These are phyloP conservation scores for Anguilla anguilla DNA, from an alignment of 2,797 vertebrate species.

Conservation along the genomic window DNA sequence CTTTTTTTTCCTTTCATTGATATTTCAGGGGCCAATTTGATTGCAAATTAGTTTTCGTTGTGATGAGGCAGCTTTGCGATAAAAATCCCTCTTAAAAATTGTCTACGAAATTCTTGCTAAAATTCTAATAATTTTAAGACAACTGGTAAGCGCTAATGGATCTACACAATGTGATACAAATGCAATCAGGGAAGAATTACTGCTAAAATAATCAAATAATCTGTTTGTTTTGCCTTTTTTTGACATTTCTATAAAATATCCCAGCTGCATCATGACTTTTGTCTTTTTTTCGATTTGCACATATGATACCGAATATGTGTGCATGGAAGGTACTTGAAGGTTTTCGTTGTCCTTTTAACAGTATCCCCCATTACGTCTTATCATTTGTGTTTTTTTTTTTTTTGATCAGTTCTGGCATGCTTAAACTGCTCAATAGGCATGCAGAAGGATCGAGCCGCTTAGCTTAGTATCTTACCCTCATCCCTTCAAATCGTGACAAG, in stretches of 20 bases:
- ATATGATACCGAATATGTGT: slow-evolving; percentile 66
- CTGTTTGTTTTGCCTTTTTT: slow-evolving; percentile 11
- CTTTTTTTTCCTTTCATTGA: slow-evolving; percentile 16
- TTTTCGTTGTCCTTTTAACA: slow-evolving; percentile 38
- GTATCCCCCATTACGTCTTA: slow-evolving; percentile 24
- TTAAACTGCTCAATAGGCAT: slow-evolving; percentile 81
- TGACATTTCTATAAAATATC: slow-evolving; percentile 47
- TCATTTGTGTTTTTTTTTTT: slow-evolving; percentile 39
- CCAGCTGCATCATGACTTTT: slow-evolving; percentile 82
- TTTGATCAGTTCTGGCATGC: slow-evolving; percentile 79
- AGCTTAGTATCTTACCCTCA: slow-evolving; percentile 96
- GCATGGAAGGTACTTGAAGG: slow-evolving; percentile 65
- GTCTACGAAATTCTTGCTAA: slow-evolving; percentile 58
- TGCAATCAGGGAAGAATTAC: slow-evolving; percentile 54
- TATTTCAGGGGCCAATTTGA: slow-evolving; percentile 32
- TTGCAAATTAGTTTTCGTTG: slow-evolving; percentile 44
- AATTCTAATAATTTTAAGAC: slow-evolving; percentile 59
- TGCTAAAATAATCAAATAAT: background rate
- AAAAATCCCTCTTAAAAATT: slow-evolving; percentile 16
- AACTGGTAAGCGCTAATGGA: slow-evolving; percentile 46
- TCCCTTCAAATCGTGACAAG: slow-evolving; percentile 99
- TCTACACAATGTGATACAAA: slow-evolving; percentile 58
- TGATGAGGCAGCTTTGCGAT: slow-evolving; percentile 76
- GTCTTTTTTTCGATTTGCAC: slow-evolving; percentile 63
- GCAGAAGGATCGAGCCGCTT: slow-evolving; percentile 90